Evolutionary conservation across 1,140 invertebrate species (phyloP), one percentile per base, ranked within the genome.

Genomic region (Drosophila burlai): DNA sequence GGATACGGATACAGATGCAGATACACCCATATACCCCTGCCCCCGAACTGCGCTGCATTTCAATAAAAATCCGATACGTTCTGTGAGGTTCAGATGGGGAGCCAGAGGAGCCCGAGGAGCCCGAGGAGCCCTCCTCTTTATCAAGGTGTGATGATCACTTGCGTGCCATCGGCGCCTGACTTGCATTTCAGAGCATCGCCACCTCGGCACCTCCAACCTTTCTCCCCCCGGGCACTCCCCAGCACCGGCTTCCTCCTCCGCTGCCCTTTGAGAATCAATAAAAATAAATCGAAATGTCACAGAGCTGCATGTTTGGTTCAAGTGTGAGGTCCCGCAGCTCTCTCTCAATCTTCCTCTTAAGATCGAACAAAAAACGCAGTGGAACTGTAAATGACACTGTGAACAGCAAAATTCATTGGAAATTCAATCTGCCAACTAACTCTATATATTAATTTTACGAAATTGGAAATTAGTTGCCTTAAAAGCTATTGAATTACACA

Each of bases 81-180:
- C 38, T 42, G 40, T 43, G 21, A 21, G 54, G 46, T 55, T 67
- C 43, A 31, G 55, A 63, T 71, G 42, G 67, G 63, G 71, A 34
- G 49, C 29, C 42, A 24, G 26, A n/a, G 21, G 38, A 15, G 50
- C 18, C 31, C 1, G 52, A 38, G 52, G 21, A 65, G 54, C 16
- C 50, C 52, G 47, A 45, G 34, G 21, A n/a, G 47, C 43, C 64
- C 43, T 68, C 67, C 55, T 62, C 61, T 65, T 90, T 90, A 90
- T 90, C 85, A 90, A 90, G 85, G 85, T 90, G 85, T 90, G 85
- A 90, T 90, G 85, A 90, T 90, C 85, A 85, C 85, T 90, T 90
- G 85, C 85, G 85, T 90, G 85, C 81, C 77, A 90, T 89, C 76
- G 85, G 85, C 85, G 85, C 85, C 85, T 90, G 85, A 90, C 85